Percentiles rank a stretch among this genome's conserved stretches.
Evolutionary conservation across 2,113 vertebrate species (phyloP).

Genomic region (Tyrannus savana): DNA sequence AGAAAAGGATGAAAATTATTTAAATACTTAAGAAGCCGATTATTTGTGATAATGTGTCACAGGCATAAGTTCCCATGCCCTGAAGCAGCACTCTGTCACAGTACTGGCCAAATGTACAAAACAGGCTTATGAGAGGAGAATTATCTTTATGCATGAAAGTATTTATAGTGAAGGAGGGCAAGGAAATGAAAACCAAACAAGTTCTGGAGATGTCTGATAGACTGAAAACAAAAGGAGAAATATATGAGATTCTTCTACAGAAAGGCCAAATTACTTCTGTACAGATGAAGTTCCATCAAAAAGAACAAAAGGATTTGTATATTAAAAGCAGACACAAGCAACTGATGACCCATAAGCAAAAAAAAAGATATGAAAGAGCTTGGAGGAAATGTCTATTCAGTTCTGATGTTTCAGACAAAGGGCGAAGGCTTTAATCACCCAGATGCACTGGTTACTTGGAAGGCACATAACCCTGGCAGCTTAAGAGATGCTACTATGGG

Average conservation of each 20-base stretch:
- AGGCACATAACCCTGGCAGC: not conserved
- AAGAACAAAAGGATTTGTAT: slow-evolving; percentile 25
- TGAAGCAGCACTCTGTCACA: not conserved
- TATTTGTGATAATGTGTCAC: slow-evolving; percentile 4
- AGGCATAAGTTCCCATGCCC: not conserved
- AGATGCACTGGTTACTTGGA: not conserved
- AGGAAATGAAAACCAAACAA: slow-evolving; percentile 72
- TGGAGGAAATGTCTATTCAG: not conserved
- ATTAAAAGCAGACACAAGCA: slow-evolving; percentile 35
- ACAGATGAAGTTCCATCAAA: slow-evolving; percentile 5
- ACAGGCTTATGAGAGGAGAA: slow-evolving; percentile 17
- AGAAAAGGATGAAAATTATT: not conserved
- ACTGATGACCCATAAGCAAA: not conserved
- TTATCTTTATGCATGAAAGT: slow-evolving; percentile 28
- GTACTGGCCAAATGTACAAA: not conserved
- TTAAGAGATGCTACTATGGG: not conserved
- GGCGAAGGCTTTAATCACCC: not conserved
- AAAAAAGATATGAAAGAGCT: not conserved
- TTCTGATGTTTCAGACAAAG: not conserved
- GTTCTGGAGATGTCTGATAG: slow-evolving; percentile 58
- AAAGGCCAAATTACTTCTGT: not conserved
- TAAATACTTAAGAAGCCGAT: not conserved
- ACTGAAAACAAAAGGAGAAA: slow-evolving; percentile 19
- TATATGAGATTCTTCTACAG: slow-evolving; percentile 7
- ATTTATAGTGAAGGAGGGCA: slow-evolving; percentile 31